Base-by-base conservation (phyloP, 1,140 invertebrate species). In the Drosophila bocki region DNA sequence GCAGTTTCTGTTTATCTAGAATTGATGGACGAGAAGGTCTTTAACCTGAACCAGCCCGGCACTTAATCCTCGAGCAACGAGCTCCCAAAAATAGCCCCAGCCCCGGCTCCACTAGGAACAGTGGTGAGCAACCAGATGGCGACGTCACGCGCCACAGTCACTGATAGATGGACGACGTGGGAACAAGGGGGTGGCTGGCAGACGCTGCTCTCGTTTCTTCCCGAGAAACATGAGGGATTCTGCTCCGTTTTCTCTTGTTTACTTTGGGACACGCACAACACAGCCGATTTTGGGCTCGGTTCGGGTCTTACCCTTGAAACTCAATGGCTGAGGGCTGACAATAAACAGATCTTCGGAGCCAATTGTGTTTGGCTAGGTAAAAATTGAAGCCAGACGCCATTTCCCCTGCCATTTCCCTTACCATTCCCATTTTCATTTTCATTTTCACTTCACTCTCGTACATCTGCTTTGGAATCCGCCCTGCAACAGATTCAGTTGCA, bases 321-420 rank as follows among this genome's bases (percentile, higher is more conserved):
- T 50, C 48, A 33, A 32, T 51, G n/a, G 58, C 44, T 57, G 37
- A 67, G 56, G n/a, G 62, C 63, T 67, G 80, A 83, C 58, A 78
- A 68, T 70, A 80, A 83, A 83, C 80, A 88, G 80, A 88, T 90
- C 75, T 50, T 50, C 74, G 51, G 41, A 47, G 29, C 57, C 76
- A 84, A 84, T 83, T 88, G 77, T 74, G 51, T 80, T 69, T 17
- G 77, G 53, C 69, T 88, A 88, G 85, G 80, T 88, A 88, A 81
- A 88, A 84, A 70, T 42, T 63, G 63, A 77, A 58, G 12, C 45
- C 44, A 48, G 58, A 33, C 63, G 44, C 65, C 64, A 78, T 71
- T 74, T 69, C 45, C 47, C 42, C 44, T 39, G 26, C 35, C 47
- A 58, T 72, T 56, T 29, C 60, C 69, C 77, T 37, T 47, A 35